These are phyloP conservation scores for Blastobasis adustella DNA, from an alignment of 2,888 invertebrate species.

Conservation along the genomic window DNA sequence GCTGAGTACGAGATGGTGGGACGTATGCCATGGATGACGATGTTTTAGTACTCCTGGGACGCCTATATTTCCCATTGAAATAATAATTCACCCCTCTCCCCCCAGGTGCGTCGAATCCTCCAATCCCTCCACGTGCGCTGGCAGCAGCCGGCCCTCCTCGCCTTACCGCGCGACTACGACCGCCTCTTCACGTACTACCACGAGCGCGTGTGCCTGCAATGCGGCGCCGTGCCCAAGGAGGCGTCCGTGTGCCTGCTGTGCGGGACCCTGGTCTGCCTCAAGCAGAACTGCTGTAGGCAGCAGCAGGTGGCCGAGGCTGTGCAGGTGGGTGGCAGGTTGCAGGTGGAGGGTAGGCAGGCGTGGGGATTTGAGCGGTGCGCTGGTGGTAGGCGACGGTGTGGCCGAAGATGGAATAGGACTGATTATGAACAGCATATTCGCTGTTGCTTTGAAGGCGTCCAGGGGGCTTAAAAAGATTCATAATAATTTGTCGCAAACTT, in stretches of 20 bases:
- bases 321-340: slow-evolving; percentile 31
- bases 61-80: too few species aligned
- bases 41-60: too few species aligned
- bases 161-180: slow-evolving; percentile 93
- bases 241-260: slow-evolving; percentile 95
- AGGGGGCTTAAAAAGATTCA: too few species aligned
- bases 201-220: slow-evolving; percentile 89
- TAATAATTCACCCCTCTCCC: slow-evolving; percentile 43
- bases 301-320: slow-evolving; percentile 91
- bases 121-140: slow-evolving; percentile 85
- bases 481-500: too few species aligned
- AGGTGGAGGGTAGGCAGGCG: too few species aligned
- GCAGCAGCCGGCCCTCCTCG: slow-evolving; percentile 87
- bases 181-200: slow-evolving; percentile 89
- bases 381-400: too few species aligned
- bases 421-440: too few species aligned
- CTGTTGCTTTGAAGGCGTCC: too few species aligned
- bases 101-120: slow-evolving; percentile 78
- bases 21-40: too few species aligned
- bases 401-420: too few species aligned
- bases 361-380: too few species aligned
- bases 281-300: slow-evolving; percentile 90
- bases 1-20: too few species aligned
- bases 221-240: slow-evolving; percentile 89
- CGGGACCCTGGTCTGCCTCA: slow-evolving; percentile 93